These are phyloP conservation scores for Drosophila guanche DNA, from an alignment of 1,140 invertebrate genomes.

Conservation along the genomic window DNA sequence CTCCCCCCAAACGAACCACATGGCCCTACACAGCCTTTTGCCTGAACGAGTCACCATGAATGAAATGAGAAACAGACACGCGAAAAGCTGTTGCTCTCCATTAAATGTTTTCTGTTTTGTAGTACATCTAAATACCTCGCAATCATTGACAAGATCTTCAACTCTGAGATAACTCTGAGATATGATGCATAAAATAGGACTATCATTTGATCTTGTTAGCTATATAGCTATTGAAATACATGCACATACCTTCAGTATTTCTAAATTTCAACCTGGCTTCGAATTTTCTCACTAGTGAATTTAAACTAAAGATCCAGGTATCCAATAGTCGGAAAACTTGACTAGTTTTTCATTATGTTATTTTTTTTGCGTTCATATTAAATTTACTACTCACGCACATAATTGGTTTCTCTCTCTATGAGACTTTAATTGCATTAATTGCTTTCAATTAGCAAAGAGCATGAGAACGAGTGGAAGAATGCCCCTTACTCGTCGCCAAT, in stretches of 20 bases:
- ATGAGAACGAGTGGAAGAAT: background rate
- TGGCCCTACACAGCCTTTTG: background rate
- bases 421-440: constrained; percentile 76
- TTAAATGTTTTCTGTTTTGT: constrained; percentile 15
- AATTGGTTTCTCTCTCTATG: constrained; percentile 27
- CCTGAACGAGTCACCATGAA: constrained; percentile 20
- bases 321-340: too few relatives aligned
- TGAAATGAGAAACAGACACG: constrained; percentile 32
- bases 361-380: background rate
- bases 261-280: too few relatives aligned
- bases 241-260: too few relatives aligned
- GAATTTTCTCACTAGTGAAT: too few relatives aligned
- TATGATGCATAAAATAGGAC: too few relatives aligned
- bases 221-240: too few relatives aligned
- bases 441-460: constrained; percentile 65
- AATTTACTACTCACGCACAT: constrained; percentile 31
- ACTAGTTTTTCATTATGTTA: too few relatives aligned
- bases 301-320: too few relatives aligned
- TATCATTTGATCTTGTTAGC: too few relatives aligned
- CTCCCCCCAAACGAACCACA: constrained; percentile 1
- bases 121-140: background rate
- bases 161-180: too few relatives aligned
- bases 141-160: too few relatives aligned
- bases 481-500: background rate
- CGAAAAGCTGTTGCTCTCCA: constrained; percentile 42